Percentiles rank a stretch among this genome's conserved stretches.
phyloP scores from a whole-genome alignment of 1,140 invertebrate genomes.

The Nomia melanderi region DNA sequence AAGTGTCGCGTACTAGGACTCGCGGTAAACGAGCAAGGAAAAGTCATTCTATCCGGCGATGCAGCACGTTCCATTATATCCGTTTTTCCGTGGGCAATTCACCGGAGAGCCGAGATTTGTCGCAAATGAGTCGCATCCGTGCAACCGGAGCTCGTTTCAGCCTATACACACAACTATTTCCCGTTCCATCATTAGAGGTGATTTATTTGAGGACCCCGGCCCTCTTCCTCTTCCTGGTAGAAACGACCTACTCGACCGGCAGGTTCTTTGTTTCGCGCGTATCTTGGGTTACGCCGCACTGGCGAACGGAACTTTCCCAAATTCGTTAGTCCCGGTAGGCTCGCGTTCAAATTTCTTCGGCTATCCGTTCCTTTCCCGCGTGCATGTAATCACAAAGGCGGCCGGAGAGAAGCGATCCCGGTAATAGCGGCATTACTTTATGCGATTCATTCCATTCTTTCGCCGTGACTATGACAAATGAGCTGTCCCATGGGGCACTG shows the following conservation, averaged over 20 bases:
- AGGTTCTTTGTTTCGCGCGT: slow-evolving; percentile 5
- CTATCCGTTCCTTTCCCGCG: too few species aligned
- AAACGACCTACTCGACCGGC: background rate
- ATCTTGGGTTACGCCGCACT: background rate
- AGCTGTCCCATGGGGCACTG: slow-evolving; percentile 37
- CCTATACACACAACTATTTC: background rate
- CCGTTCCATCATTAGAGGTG: slow-evolving; percentile 31
- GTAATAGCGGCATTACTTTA: slow-evolving; percentile 23
- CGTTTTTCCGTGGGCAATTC: background rate
- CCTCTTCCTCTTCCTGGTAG: slow-evolving; percentile 43
- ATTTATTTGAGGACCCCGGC: slow-evolving; percentile 25
- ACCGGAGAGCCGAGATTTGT: background rate
- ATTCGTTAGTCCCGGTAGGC: background rate
- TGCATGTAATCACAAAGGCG: background rate
- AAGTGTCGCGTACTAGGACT: slow-evolving; percentile 32
- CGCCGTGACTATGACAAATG: slow-evolving; percentile 57
- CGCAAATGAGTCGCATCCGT: slow-evolving; percentile 1
- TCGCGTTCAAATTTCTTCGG: background rate
- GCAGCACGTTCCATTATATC: background rate
- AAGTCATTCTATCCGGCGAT: background rate
- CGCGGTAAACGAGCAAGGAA: too few species aligned
- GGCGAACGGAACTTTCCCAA: slow-evolving; percentile 5
- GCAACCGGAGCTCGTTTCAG: slow-evolving; percentile 5
- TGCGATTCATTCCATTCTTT: slow-evolving; percentile 46
- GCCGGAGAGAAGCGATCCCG: background rate